Evolutionary conservation across 2,797 vertebrate genomes (phyloP).

Genomic region (Gephyroberyx darwinii): DNA sequence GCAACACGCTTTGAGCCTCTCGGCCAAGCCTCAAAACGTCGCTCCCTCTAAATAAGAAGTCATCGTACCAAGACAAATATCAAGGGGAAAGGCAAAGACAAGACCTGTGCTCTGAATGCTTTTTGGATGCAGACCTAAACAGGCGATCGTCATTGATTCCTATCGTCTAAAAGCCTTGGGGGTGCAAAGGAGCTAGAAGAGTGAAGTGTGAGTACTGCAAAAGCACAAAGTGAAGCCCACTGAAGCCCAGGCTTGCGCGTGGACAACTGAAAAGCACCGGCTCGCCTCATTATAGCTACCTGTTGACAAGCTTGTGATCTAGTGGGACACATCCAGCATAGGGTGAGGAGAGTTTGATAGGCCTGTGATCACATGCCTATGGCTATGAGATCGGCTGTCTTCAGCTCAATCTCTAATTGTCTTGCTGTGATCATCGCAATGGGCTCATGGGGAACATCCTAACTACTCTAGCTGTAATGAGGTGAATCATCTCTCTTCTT

Average conservation of each 20-base stretch:
- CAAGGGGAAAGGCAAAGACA: too few species aligned
- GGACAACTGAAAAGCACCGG: neutral
- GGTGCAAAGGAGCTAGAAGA: too few species aligned
- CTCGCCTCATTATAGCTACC: neutral
- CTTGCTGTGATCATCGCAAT: conserved; percentile 8
- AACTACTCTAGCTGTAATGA: conserved; percentile 9
- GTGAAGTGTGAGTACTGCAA: neutral
- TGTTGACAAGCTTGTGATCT: neutral
- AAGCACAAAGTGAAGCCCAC: too few species aligned
- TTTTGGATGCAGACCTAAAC: too few species aligned
- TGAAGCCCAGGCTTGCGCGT: neutral
- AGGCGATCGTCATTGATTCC: too few species aligned
- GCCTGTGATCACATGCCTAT: conserved; percentile 29
- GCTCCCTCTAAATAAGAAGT: too few species aligned
- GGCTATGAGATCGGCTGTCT: conserved; percentile 16
- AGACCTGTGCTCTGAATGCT: too few species aligned
- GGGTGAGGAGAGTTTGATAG: conserved; percentile 18
- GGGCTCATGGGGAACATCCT: neutral
- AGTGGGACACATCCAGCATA: neutral
- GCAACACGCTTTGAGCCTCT: neutral
- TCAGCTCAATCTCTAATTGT: conserved; percentile 24
- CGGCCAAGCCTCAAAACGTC: too few species aligned
- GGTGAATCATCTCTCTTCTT: conserved; percentile 5
- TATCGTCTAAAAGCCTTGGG: too few species aligned
- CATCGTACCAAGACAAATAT: too few species aligned